A percentile compares a stretch with the other conserved stretches of the same genome.
Conservation (phyloP, 2,888 invertebrate genomes). For the Drosophila macrospina region DNA sequence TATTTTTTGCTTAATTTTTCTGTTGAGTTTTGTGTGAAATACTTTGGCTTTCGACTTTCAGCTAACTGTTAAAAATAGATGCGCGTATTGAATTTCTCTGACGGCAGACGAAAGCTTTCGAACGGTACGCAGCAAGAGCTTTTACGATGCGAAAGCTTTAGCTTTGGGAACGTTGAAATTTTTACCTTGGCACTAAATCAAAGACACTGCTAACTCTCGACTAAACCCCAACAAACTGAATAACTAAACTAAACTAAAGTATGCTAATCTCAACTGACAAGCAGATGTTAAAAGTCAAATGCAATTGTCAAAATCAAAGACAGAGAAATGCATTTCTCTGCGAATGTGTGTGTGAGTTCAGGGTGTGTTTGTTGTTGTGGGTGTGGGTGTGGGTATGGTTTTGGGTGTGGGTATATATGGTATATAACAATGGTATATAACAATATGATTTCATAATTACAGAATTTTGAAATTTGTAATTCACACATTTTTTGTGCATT, state of each 20-base stretch:
- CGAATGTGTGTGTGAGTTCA: background rate
- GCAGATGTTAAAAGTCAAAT: constrained; percentile 35
- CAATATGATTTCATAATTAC: constrained; percentile 31
- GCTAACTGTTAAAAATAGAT: constrained; percentile 78
- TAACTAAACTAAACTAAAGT: constrained; percentile 12
- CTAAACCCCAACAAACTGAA: constrained; percentile 9
- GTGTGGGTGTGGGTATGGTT: constrained; percentile 19
- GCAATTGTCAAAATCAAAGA: constrained; percentile 45
- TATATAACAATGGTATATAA: background rate
- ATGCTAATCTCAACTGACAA: constrained; percentile 11
- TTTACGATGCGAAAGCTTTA: constrained; percentile 29
- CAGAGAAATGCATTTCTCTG: constrained; percentile 10
- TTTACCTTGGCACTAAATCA: constrained; percentile 76
- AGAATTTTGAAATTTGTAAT: constrained; percentile 2
- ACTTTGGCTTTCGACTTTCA: constrained; percentile 37
- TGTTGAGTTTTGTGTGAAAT: constrained; percentile 59
- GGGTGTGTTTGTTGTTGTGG: constrained; percentile 3
- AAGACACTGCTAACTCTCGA: constrained; percentile 24
- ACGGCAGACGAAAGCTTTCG: constrained; percentile 37
- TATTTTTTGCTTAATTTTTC: constrained; percentile 41
- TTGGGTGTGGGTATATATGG: background rate
- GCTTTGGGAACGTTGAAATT: constrained; percentile 33
- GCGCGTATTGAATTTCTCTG: constrained; percentile 81
- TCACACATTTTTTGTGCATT: constrained; percentile 6
- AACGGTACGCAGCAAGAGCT: constrained; percentile 24